Evolutionary conservation across 2,888 invertebrate species (phyloP), one percentile per base, ranked within the genome.

Genomic region (Phyto melanocephala): DNA sequence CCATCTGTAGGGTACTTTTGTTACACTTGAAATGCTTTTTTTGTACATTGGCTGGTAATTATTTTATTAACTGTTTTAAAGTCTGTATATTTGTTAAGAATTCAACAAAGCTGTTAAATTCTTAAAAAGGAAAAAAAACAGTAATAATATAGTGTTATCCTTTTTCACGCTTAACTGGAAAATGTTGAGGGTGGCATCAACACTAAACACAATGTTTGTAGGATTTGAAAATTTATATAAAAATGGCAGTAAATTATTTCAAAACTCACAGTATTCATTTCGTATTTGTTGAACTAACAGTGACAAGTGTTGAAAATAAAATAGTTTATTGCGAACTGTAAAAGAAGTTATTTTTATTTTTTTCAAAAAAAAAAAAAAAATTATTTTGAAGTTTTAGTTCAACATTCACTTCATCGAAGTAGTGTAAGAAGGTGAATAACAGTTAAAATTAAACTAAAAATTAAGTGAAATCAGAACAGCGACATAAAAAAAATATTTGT

Each of bases 51-150:
- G 52, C 15, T 60, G 74, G 75, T 79, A 79, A 82, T 82, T 82
- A 82, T 82, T 75, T 82, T 79, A 82, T 82, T 82, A 82, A 82
- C 79, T 79, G 79, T 71, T 75, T 56, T 75, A 81, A 74, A 45
- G 15, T 28, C 24, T 50, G 15, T 60, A 40, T 42, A 58, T 42
- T 56, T 77, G 52, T 47, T 37, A 62, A 62, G 70, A 70, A 70
- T 45, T 37, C 45, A 45, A 56, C 24, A 52, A 35, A 60, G 28
- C 28, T 35, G 37, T 15, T 56, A 37, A 56, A 37, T 58, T 35
- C 17, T n/a, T 5, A 15, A 60, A 67, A 52, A 63, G 33, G 20
- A 22, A 33, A 37, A 45, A 11, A 47, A 62, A n/a, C n/a, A n/a
- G n/a, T n/a, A n/a, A n/a, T n/a, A n/a, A 56, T 33, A 40, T 28